Evolutionary conservation across 2,888 invertebrate species (phyloP), one percentile per base, ranked within the genome.

Genomic region (Cabera pusaria): DNA sequence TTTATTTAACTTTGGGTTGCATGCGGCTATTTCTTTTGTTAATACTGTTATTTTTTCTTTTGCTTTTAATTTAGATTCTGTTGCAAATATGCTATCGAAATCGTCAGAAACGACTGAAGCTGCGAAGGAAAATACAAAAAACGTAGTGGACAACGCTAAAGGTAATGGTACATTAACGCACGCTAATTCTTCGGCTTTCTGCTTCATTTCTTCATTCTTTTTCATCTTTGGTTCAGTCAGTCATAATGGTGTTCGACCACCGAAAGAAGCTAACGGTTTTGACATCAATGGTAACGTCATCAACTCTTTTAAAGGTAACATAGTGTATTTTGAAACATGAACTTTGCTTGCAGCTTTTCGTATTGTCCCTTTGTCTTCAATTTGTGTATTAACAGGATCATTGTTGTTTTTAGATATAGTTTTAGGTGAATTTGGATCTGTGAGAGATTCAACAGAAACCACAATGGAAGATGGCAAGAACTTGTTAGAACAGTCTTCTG

Each of bases 11-110:
- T 37, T 44, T 49, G 60, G 60, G 50, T 52, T 62, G 72, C 72
- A 68, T 64, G 68, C 21, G 57, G 62, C n/a, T n/a, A n/a, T n/a
- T 56, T 52, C 44, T 43, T 52, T 46, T 18, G 44, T 32, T 50
- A 38, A 18, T 5, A 11, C 19, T 32, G 10, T 18, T 3, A 55
- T 49, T 40, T 31, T 56, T 52, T 39, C 54, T 53, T 44, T 51
- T 56, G 67, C 67, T 66, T 59, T 60, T 2, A 59, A 49, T 62
- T 63, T 73, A 77, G 75, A 76, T 61, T 62, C 68, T 44, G 49
- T 76, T 67, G 62, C 64, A 58, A 64, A 64, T 45, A 55, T 59
- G 44, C 31, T 72, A 29, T 63, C 56, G 59, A 61, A 54, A 43
- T 46, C 56, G 18, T 38, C 58, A 43, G 59, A 58, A 29, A 39